Conservation (phyloP, 2,113 vertebrate genomes). For the Larimichthys polyactis region DNA sequence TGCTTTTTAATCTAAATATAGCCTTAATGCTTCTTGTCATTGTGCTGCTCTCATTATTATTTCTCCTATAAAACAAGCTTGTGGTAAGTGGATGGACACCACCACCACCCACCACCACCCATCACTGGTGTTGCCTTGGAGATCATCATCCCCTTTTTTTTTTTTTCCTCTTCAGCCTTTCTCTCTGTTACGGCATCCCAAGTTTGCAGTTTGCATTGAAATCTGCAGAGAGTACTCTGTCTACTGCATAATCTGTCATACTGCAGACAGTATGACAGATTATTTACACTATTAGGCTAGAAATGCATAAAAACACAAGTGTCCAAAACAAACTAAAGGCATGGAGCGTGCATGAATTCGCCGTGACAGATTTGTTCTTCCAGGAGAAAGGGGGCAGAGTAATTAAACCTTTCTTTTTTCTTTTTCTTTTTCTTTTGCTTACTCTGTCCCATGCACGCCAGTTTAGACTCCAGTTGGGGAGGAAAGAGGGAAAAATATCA, state of each 20-base stretch:
- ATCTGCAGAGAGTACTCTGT: not conserved
- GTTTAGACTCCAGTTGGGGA: not conserved
- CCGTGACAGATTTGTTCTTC: not conserved
- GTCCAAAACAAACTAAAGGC: not conserved
- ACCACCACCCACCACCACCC: not conserved
- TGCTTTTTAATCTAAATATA: not conserved
- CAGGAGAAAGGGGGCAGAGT: not conserved
- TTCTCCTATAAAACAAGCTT: not conserved
- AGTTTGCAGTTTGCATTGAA: not conserved
- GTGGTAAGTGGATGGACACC: not conserved
- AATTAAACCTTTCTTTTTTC: not conserved
- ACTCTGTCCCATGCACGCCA: not conserved
- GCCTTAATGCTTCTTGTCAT: not conserved
- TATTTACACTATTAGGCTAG: not conserved
- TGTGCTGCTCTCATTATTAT: not conserved
- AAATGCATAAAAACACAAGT: not conserved
- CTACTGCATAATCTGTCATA: no score
- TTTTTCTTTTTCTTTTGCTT: not conserved
- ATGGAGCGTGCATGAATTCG: not conserved
- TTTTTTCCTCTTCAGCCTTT: not conserved
- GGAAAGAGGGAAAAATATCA: not conserved
- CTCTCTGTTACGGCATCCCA: slow-evolving; percentile 29
- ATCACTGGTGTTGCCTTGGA: slow-evolving; percentile 38
- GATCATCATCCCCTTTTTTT: not conserved
- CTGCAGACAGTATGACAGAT: not conserved